phyloP scores from a whole-genome alignment of 2,888 invertebrate genomes.

The Xestia c-nigrum region DNA sequence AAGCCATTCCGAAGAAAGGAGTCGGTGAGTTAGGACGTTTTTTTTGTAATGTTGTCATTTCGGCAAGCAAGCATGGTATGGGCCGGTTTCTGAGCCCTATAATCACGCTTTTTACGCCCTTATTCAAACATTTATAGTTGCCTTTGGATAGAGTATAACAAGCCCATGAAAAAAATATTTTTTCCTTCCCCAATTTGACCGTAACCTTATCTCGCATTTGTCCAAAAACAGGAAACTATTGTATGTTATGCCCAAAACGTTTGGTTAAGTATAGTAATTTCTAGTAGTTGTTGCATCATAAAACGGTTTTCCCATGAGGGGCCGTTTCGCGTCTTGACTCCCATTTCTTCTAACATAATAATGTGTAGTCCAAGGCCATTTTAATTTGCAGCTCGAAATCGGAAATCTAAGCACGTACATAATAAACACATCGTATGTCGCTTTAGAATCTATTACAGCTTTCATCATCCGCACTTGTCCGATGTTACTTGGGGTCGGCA shows the following conservation, averaged over 20 bases:
- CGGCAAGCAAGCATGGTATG: background rate
- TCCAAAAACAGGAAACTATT: background rate
- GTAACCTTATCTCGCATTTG: background rate
- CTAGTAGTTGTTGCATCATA: slow-evolving; percentile 11
- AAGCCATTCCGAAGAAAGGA: background rate
- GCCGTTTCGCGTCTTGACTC: background rate
- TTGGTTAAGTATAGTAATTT: slow-evolving; percentile 6
- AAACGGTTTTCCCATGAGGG: background rate
- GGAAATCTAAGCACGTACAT: background rate
- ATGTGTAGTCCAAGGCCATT: background rate
- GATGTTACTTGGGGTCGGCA: background rate
- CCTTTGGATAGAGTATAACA: background rate
- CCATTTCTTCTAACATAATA: background rate
- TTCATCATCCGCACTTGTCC: background rate
- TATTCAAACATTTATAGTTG: background rate
- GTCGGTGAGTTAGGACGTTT: slow-evolving; percentile 22
- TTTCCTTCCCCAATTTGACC: background rate
- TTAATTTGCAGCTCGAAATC: slow-evolving; percentile 3
- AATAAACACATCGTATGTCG: background rate
- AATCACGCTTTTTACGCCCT: too few species aligned
- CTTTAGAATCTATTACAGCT: background rate
- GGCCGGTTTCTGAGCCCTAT: background rate
- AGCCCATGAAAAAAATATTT: too few species aligned
- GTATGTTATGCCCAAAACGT: background rate
- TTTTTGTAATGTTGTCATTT: background rate